Percentiles rank a stretch among this genome's conserved stretches.
Conservation (phyloP, 2,888 invertebrate species). For the Isotomurus palustris region DNA sequence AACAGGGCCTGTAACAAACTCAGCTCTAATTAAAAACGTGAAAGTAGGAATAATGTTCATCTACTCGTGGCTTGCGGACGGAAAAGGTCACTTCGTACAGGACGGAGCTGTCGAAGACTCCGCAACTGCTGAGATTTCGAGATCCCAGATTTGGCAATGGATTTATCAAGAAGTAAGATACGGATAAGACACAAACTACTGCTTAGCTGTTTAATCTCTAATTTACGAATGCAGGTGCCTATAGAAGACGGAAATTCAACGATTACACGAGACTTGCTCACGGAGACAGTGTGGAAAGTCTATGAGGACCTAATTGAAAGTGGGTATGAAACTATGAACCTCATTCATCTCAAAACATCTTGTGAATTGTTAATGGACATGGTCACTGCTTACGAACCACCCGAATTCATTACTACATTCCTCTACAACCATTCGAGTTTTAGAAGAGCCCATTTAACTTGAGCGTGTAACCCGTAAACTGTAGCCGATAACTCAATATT, state of each 20-base stretch:
- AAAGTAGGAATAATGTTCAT: slow-evolving; percentile 63
- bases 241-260: slow-evolving; percentile 55
- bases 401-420: slow-evolving; percentile 64
- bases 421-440: slow-evolving; percentile 54
- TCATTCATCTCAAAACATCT: slow-evolving; percentile 47
- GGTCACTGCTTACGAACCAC: slow-evolving; percentile 58
- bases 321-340: neutral
- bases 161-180: slow-evolving; percentile 57
- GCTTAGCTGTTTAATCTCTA: neutral
- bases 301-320: neutral
- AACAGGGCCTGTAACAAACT: slow-evolving; percentile 60
- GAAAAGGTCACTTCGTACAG: slow-evolving; percentile 63
- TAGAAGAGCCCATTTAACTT: slow-evolving; percentile 22
- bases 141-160: slow-evolving; percentile 72
- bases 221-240: slow-evolving; percentile 50
- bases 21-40: slow-evolving; percentile 62
- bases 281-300: slow-evolving; percentile 45
- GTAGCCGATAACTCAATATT: too few species aligned
- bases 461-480: too few species aligned
- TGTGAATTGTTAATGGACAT: slow-evolving; percentile 59
- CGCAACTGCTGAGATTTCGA: slow-evolving; percentile 69
- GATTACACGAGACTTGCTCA: slow-evolving; percentile 56
- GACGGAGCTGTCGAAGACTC: slow-evolving; percentile 66
- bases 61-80: slow-evolving; percentile 62
- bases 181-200: neutral